Conservation (phyloP, 1,140 invertebrate species). For the Nixonia krombeini region DNA sequence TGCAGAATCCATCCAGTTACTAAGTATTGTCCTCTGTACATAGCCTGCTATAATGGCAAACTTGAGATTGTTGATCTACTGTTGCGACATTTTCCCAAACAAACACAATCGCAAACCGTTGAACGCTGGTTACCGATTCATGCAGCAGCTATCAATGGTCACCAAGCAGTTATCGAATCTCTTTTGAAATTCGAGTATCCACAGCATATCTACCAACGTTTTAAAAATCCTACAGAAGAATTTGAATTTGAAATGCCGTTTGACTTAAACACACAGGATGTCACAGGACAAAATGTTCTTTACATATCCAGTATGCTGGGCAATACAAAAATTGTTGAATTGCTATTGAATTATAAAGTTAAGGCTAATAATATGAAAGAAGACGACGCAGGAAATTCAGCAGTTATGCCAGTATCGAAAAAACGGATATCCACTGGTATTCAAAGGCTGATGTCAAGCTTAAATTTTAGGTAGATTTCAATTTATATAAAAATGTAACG, state of each 20-base stretch:
- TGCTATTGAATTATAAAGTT: constrained; percentile 82
- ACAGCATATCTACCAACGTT: constrained; percentile 72
- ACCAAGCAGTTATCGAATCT: constrained; percentile 81
- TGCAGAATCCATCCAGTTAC: constrained; percentile 89
- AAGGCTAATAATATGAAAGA: constrained; percentile 76
- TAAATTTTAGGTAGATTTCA: constrained; percentile 75
- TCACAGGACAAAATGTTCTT: constrained; percentile 89
- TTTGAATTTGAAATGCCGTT: constrained; percentile 91
- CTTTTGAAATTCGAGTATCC: constrained; percentile 90
- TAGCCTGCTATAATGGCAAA: constrained; percentile 90
- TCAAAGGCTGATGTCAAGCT: constrained; percentile 86
- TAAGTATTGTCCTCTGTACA: constrained; percentile 93
- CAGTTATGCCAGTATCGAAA: constrained; percentile 73
- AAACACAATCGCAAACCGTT: constrained; percentile 84
- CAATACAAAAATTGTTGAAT: constrained; percentile 85
- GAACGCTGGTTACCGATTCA: constrained; percentile 95
- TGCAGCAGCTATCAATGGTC: constrained; percentile 91
- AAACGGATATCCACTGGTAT: constrained; percentile 88
- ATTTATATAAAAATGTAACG: too few species aligned
- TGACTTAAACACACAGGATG: constrained; percentile 91
- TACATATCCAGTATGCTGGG: constrained; percentile 90
- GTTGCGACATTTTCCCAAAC: constrained; percentile 79
- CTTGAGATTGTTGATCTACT: constrained; percentile 85
- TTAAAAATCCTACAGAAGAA: constrained; percentile 78
- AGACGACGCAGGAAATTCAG: constrained; percentile 57